phyloP scores from a whole-genome alignment of 92 coral and sea anemone genomes.

The Scolanthus callimorphus region DNA sequence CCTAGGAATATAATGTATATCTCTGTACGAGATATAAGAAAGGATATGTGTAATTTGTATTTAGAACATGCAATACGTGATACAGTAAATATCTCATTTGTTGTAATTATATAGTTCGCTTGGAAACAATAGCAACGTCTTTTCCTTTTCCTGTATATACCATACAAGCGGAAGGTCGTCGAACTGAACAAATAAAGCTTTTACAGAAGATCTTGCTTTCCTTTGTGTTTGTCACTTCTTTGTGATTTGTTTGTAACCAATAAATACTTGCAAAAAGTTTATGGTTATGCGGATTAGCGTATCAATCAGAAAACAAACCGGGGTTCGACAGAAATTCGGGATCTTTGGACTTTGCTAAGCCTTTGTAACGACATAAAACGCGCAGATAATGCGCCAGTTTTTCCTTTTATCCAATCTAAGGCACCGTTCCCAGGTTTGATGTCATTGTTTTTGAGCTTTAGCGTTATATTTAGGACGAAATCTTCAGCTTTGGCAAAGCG shows the following conservation, averaged over 20 bases:
- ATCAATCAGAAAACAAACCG: conserved; percentile 56
- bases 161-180: conserved; percentile 10
- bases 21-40: too few relatives aligned
- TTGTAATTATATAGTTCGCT: too few relatives aligned
- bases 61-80: too few relatives aligned
- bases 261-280: background rate
- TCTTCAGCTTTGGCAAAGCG: background rate
- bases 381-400: background rate
- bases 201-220: conserved; percentile 13
- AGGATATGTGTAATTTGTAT: too few relatives aligned
- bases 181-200: conserved; percentile 38
- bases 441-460: background rate
- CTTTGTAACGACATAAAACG: background rate
- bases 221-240: conserved; percentile 10
- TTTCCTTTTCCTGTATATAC: background rate
- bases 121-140: too few relatives aligned
- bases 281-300: conserved; percentile 54
- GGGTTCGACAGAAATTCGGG: background rate
- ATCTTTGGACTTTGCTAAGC: background rate
- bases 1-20: too few relatives aligned
- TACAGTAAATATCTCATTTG: too few relatives aligned
- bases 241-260: conserved; percentile 4
- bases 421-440: too few relatives aligned
- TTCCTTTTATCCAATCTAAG: too few relatives aligned
- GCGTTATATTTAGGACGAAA: background rate